A percentile compares a stretch with the other conserved stretches of the same genome.
Conservation (phyloP, 1,140 invertebrate species). For the Globodera ellingtonae region DNA sequence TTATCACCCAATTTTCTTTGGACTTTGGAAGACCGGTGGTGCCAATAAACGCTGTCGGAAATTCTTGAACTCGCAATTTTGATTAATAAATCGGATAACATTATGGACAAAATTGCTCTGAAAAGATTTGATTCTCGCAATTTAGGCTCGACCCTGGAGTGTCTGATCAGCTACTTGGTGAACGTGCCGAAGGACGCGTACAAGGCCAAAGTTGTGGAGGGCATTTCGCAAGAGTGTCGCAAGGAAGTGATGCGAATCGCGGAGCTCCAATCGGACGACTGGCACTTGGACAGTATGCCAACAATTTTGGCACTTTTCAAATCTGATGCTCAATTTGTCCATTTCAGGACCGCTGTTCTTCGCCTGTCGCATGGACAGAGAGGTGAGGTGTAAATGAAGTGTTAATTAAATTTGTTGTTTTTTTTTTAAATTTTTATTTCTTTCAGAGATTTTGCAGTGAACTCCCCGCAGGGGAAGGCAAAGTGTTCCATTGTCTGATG, state of each 20-base stretch:
- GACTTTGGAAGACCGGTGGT: too few species aligned
- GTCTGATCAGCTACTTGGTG: slow-evolving; percentile 73
- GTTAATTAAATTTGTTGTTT: background rate
- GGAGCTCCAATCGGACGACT: slow-evolving; percentile 86
- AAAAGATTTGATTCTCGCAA: background rate
- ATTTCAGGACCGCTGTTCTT: slow-evolving; percentile 72
- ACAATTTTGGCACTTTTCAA: background rate
- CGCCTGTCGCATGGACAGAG: slow-evolving; percentile 83
- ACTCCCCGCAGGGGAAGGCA: slow-evolving; percentile 71
- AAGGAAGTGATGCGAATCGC: slow-evolving; percentile 80
- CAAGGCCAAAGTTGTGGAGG: slow-evolving; percentile 55
- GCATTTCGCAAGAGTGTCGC: slow-evolving; percentile 71
- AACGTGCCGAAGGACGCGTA: slow-evolving; percentile 69
- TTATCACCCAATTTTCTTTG: too few species aligned
- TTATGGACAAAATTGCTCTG: background rate
- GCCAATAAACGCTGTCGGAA: too few species aligned
- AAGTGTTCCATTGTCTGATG: slow-evolving; percentile 88
- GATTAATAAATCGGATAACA: too few species aligned
- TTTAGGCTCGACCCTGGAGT: slow-evolving; percentile 54
- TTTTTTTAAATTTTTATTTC: slow-evolving; percentile 28
- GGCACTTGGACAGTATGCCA: slow-evolving; percentile 81
- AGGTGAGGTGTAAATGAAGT: slow-evolving; percentile 55
- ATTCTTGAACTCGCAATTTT: too few species aligned
- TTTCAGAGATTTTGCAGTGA: slow-evolving; percentile 66
- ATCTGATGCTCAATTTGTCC: background rate